phyloP scores from a whole-genome alignment of 2,797 vertebrate species.

The Myiotriccus ornatus region DNA sequence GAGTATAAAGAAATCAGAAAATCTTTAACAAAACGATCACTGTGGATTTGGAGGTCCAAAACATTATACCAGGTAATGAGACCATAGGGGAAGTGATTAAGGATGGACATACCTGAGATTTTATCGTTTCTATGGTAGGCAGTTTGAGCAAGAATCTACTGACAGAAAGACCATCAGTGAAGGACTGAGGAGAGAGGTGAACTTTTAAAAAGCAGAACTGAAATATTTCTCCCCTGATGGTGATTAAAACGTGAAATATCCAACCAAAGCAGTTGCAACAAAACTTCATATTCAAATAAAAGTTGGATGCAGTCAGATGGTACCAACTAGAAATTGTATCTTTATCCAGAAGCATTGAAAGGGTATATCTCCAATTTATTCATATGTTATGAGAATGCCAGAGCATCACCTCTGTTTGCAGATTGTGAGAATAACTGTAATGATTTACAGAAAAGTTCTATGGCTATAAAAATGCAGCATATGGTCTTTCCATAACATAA shows the following conservation, averaged over 20 bases:
- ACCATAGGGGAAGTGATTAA: neutral
- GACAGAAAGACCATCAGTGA: neutral
- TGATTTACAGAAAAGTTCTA: neutral
- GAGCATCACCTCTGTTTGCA: neutral
- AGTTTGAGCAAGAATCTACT: neutral
- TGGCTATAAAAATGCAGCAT: neutral
- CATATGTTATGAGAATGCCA: neutral
- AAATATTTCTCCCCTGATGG: neutral
- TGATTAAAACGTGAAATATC: neutral
- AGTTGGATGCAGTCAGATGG: neutral
- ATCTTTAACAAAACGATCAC: neutral
- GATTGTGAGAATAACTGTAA: neutral
- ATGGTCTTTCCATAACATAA: neutral
- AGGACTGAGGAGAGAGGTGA: neutral
- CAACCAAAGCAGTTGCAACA: neutral
- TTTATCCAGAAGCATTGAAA: neutral
- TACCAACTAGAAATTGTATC: neutral
- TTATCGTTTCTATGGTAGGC: neutral
- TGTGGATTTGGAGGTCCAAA: neutral
- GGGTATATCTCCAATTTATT: neutral
- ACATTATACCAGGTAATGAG: neutral
- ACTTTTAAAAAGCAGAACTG: neutral
- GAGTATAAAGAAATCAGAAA: conserved; percentile 36
- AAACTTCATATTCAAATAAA: neutral
- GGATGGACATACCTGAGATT: neutral